Conservation (phyloP, 2,888 invertebrate species). For the Ditylenchus weischeri region DNA sequence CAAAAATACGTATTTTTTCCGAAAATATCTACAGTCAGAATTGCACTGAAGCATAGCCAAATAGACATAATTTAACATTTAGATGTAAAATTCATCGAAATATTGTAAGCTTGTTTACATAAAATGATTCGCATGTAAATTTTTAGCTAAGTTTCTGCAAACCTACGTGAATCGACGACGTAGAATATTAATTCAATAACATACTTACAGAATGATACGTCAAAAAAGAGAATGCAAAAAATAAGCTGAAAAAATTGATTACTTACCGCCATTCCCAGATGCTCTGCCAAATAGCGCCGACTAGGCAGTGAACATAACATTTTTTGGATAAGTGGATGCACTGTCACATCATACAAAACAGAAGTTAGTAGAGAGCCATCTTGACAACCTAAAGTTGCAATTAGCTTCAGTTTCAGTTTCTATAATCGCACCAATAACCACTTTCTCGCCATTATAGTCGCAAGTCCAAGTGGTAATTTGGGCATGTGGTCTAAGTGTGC, state of each 20-base stretch:
- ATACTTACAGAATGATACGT: too few relatives aligned
- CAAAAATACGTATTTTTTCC: too few relatives aligned
- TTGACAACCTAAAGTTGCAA: slow-evolving; percentile 39
- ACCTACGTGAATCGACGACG: too few relatives aligned
- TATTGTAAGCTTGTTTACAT: too few relatives aligned
- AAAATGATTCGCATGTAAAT: too few relatives aligned
- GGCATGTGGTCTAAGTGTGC: slow-evolving; percentile 72
- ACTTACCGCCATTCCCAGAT: slow-evolving; percentile 42
- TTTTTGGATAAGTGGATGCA: slow-evolving; percentile 33
- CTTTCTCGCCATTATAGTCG: slow-evolving; percentile 41
- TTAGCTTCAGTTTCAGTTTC: not conserved
- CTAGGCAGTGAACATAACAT: slow-evolving; percentile 43
- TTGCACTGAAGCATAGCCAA: too few relatives aligned
- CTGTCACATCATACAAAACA: slow-evolving; percentile 41
- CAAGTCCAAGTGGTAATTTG: slow-evolving; percentile 49
- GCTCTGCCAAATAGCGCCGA: slow-evolving; percentile 48
- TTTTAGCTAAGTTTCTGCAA: too few relatives aligned
- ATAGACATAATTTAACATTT: too few relatives aligned
- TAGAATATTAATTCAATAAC: too few relatives aligned
- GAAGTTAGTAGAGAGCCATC: slow-evolving; percentile 51
- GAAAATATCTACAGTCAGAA: too few relatives aligned
- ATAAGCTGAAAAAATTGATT: not conserved
- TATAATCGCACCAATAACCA: slow-evolving; percentile 41
- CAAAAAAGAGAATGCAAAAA: too few relatives aligned
- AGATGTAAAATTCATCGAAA: too few relatives aligned